These are phyloP conservation scores for Ranitomeya variabilis DNA, from an alignment of 2,113 vertebrate genomes.

Conservation along the genomic window DNA sequence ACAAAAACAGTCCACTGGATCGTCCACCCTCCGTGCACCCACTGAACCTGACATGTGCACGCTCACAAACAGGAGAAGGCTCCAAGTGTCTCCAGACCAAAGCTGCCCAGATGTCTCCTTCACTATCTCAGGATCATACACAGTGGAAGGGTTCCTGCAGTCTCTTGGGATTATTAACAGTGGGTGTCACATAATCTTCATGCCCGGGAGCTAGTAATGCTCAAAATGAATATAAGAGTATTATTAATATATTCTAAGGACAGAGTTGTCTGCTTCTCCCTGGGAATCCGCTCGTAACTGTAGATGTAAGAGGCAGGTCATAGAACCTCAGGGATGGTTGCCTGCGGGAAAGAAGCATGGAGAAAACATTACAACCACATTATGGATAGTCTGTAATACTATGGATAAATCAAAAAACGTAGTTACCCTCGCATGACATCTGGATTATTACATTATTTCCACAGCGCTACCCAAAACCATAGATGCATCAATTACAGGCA, in stretches of 20 bases:
- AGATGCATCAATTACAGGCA: no score
- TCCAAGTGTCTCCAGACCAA: slow-evolving; percentile 2
- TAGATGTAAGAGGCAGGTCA: slow-evolving; percentile 39
- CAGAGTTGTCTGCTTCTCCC: slow-evolving; percentile 22
- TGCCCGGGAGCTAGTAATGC: slow-evolving; percentile 3
- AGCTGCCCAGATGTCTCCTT: not conserved
- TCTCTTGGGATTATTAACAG: slow-evolving; percentile 16
- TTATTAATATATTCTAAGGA: slow-evolving; percentile 7
- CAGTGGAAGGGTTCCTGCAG: slow-evolving; percentile 15
- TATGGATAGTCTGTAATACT: not conserved
- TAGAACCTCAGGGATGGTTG: slow-evolving; percentile 47
- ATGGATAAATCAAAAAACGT: no score
- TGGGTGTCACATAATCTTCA: slow-evolving; percentile 20
- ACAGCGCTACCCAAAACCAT: no score
- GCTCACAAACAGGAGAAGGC: not conserved
- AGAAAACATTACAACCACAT: not conserved
- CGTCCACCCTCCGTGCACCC: not conserved
- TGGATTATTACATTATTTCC: no score
- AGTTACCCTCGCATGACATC: no score
- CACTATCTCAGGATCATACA: slow-evolving; percentile 14
- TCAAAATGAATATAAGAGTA: slow-evolving; percentile 35
- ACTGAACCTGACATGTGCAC: not conserved
- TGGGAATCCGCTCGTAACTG: slow-evolving; percentile 17
- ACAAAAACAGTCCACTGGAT: not conserved
- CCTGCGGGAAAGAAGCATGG: not conserved